These are phyloP conservation scores for Ophioderma brevispina DNA, from an alignment of 35 echinoderm and acorn worm species.

Conservation along the genomic window DNA sequence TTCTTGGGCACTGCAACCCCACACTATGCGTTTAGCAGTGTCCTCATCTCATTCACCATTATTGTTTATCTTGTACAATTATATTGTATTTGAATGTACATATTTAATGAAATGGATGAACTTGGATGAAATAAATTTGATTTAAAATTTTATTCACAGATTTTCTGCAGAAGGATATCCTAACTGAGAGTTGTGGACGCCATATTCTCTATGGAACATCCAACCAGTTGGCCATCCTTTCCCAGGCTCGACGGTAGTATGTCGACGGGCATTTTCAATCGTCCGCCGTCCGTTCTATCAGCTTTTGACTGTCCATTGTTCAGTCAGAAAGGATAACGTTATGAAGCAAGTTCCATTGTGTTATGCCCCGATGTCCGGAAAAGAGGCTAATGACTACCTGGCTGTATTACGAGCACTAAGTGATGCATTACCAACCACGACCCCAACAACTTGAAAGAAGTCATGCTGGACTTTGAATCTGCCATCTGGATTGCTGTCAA, in stretches of 20 bases:
- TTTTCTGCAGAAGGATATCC: no score
- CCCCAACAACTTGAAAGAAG: background rate
- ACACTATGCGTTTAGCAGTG: no score
- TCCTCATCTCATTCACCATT: no score
- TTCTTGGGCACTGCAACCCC: no score
- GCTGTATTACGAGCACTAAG: background rate
- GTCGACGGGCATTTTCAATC: background rate
- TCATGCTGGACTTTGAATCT: constrained; percentile 48
- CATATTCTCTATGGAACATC: no score
- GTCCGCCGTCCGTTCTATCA: background rate
- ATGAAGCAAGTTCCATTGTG: constrained; percentile 20
- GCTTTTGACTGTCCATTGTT: background rate
- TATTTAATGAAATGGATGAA: no score
- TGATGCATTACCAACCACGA: background rate
- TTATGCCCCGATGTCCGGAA: constrained; percentile 20
- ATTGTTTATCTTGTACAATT: no score
- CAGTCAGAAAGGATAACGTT: background rate
- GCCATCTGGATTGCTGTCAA: constrained; percentile 37
- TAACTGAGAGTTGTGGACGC: no score
- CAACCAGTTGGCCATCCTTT: background rate
- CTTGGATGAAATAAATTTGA: no score
- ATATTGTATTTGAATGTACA: no score
- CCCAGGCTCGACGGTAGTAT: background rate
- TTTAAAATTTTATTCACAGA: no score
- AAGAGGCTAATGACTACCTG: constrained; percentile 36